These are phyloP conservation scores for Cygnus olor DNA, from an alignment of 2,797 vertebrate genomes.

Conservation along the genomic window DNA sequence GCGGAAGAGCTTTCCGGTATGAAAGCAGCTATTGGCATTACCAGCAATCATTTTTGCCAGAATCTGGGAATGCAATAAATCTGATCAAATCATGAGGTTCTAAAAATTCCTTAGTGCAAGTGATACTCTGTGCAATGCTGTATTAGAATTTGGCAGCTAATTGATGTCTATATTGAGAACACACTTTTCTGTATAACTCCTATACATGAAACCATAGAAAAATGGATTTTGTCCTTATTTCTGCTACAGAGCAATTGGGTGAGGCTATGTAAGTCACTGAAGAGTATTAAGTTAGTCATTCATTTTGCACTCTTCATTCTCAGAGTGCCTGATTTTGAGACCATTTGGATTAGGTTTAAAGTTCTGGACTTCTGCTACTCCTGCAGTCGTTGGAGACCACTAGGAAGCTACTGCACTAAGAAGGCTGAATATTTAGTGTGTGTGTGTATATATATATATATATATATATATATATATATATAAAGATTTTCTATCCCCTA, in stretches of 20 bases:
- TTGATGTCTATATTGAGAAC: not conserved
- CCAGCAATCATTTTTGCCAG: not conserved
- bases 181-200: not conserved
- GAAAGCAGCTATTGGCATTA: conserved; percentile 17
- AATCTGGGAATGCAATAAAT: not conserved
- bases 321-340: not conserved
- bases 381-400: not conserved
- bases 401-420: not conserved
- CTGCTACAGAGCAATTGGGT: not conserved
- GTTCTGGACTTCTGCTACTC: not conserved
- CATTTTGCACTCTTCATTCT: not conserved
- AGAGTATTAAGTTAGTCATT: not conserved
- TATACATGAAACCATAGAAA: not conserved
- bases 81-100: not conserved
- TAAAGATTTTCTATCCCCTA: not conserved
- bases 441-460: no score
- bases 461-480: no score
- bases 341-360: not conserved
- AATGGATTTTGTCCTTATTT: not conserved
- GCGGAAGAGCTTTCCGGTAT: not conserved
- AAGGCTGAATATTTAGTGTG: not conserved
- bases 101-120: not conserved
- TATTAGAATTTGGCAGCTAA: conserved; percentile 18
- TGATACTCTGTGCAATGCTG: not conserved
- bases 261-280: not conserved